These are phyloP conservation scores for Dascyllus trimaculatus DNA, from an alignment of 2,113 vertebrate species.

Conservation along the genomic window DNA sequence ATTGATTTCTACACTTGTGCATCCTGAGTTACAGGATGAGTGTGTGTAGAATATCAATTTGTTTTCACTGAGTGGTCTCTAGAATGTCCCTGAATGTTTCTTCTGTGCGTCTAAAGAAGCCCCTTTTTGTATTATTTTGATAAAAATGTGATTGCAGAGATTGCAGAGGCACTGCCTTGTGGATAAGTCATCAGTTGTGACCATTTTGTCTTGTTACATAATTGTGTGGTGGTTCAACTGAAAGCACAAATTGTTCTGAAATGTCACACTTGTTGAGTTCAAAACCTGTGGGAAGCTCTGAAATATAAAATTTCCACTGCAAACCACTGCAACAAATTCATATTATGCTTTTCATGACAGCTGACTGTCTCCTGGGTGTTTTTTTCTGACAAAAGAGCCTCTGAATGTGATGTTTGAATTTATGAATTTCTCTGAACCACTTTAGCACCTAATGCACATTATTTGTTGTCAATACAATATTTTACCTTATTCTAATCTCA, in stretches of 20 bases:
- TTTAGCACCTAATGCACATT: no score
- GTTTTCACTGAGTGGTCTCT: neutral
- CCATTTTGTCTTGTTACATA: neutral
- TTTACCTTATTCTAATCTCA: no score
- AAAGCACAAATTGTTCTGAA: neutral
- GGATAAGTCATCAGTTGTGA: neutral
- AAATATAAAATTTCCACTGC: no score
- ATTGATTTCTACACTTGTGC: neutral
- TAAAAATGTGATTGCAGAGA: neutral
- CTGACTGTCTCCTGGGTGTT: neutral
- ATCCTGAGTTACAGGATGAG: neutral
- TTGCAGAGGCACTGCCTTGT: neutral
- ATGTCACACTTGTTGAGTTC: neutral
- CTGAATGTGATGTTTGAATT: no score
- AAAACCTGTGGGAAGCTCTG: neutral
- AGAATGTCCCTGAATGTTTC: neutral
- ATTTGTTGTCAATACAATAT: no score
- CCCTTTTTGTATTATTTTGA: neutral
- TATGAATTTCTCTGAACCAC: no score
- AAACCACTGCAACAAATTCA: neutral
- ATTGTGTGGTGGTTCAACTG: neutral
- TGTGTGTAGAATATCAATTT: neutral
- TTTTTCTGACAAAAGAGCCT: accelerated
- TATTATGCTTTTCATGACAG: neutral
- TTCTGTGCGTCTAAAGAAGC: neutral